Conservation (phyloP, 92 coral and sea anemone species). For the Porites lobata region DNA sequence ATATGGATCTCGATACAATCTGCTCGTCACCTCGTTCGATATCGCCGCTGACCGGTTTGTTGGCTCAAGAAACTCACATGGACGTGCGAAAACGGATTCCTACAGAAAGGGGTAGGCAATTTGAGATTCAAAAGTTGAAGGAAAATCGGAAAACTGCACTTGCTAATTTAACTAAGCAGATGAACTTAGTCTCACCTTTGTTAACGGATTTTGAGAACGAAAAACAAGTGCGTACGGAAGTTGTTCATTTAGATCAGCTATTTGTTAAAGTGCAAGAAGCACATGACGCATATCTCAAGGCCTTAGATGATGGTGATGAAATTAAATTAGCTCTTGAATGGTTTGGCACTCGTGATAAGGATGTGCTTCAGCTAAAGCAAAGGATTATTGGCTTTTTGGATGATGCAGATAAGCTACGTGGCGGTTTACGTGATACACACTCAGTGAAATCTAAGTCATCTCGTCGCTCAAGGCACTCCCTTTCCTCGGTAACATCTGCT, state of each 20-base stretch:
- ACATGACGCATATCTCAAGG: slow-evolving; percentile 4
- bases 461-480: slow-evolving; percentile 5
- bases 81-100: slow-evolving; percentile 32
- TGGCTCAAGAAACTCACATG: slow-evolving; percentile 35
- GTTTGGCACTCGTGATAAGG: slow-evolving; percentile 46
- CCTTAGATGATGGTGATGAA: slow-evolving; percentile 23
- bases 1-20: background rate
- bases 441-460: slow-evolving; percentile 24
- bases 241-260: slow-evolving; percentile 41
- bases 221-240: slow-evolving; percentile 55
- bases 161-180: slow-evolving; percentile 50
- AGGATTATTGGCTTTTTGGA: slow-evolving; percentile 31
- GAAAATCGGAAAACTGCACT: slow-evolving; percentile 53
- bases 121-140: slow-evolving; percentile 45
- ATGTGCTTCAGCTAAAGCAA: slow-evolving; percentile 47
- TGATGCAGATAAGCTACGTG: slow-evolving; percentile 13
- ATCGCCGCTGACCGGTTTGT: slow-evolving; percentile 16
- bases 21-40: slow-evolving; percentile 16
- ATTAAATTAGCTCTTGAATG: slow-evolving; percentile 25
- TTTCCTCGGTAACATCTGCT: background rate
- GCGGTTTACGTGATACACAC: background rate
- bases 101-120: slow-evolving; percentile 47
- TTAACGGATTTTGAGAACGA: slow-evolving; percentile 31
- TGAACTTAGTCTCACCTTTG: slow-evolving; percentile 52
- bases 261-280: slow-evolving; percentile 47